Evolutionary conservation across 2,888 invertebrate genomes (phyloP).

Genomic region (Pterostichus madidus): DNA sequence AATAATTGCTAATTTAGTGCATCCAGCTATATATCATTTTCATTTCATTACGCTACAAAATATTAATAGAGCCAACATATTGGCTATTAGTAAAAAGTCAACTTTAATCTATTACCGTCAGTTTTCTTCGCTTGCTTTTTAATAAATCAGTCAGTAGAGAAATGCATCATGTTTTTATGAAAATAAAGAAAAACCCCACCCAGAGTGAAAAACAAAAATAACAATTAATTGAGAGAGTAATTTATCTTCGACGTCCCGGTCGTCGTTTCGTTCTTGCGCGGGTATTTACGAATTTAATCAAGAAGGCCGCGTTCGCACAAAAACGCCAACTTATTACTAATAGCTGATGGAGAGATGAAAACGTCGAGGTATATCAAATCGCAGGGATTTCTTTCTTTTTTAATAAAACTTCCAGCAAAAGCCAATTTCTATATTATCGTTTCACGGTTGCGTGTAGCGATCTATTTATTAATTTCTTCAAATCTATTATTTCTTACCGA

Average conservation of each 20-base stretch:
- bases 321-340: slow-evolving; percentile 8
- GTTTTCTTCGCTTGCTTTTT: background rate
- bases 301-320: slow-evolving; percentile 8
- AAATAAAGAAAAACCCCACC: background rate
- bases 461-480: too few species aligned
- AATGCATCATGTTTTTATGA: slow-evolving; percentile 34
- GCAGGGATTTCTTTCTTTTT: too few species aligned
- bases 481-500: too few species aligned
- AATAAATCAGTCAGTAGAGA: slow-evolving; percentile 26
- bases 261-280: slow-evolving; percentile 10
- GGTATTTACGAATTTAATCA: slow-evolving; percentile 58
- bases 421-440: too few species aligned
- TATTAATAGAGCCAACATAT: background rate
- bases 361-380: too few species aligned
- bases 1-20: too few species aligned
- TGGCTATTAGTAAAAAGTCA: slow-evolving; percentile 8
- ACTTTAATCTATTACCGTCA: background rate
- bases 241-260: slow-evolving; percentile 40
- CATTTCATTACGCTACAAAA: background rate
- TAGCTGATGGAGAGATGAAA: slow-evolving; percentile 13
- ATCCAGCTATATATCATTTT: too few species aligned
- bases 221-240: slow-evolving; percentile 59
- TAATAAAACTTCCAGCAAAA: too few species aligned
- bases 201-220: slow-evolving; percentile 35
- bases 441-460: too few species aligned